Evolutionary conservation across 2,113 vertebrate species (phyloP).

Genomic region (Sakesphorus luctuosus): DNA sequence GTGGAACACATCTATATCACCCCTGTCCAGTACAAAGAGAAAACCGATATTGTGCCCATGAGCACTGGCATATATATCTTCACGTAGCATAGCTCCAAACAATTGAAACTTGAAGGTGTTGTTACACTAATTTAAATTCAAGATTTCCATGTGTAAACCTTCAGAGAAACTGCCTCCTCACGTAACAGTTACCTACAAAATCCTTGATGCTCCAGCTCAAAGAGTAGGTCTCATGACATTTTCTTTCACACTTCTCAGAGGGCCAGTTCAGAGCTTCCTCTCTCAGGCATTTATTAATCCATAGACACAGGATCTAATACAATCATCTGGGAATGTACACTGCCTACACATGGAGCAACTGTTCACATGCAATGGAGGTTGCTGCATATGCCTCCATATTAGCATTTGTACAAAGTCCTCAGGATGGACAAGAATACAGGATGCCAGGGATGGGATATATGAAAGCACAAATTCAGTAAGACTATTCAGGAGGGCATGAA

Average conservation of each 20-base stretch:
- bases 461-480: neutral
- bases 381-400: neutral
- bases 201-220: neutral
- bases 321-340: neutral
- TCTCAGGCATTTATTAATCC: neutral
- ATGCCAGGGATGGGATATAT: neutral
- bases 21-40: neutral
- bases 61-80: neutral
- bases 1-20: neutral
- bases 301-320: neutral
- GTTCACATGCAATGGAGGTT: neutral
- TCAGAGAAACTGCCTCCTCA: neutral
- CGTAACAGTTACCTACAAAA: neutral
- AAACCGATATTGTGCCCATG: neutral
- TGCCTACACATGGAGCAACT: neutral
- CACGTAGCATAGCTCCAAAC: neutral
- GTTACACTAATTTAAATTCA: neutral
- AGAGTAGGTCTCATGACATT: neutral
- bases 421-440: neutral
- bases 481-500: neutral
- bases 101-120: neutral
- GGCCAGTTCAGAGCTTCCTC: neutral
- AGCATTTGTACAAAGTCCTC: neutral
- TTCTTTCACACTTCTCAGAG: neutral
- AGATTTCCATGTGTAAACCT: neutral